Base-by-base conservation (phyloP, 2,888 invertebrate genomes). In the Zhuqinia jingwanae region DNA sequence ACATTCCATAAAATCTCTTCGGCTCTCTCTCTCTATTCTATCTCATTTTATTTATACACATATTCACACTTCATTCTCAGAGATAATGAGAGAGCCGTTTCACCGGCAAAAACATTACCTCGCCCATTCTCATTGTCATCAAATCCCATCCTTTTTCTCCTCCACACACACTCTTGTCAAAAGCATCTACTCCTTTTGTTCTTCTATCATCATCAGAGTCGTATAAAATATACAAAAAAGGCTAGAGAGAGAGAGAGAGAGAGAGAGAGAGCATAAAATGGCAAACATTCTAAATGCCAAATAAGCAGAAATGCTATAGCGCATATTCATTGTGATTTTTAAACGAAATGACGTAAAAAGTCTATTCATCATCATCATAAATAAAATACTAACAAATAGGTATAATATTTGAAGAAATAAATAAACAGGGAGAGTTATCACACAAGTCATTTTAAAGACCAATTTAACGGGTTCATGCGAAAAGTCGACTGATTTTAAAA, bases 31-130 rank as follows among this genome's bases (percentile, higher is more conserved):
- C 13, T 70, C 42, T 47, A 11, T 25, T 25, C 45, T 63, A 60
- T 10, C 50, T 15, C 50, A 15, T n/a, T 20, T 30, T 63, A 30
- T 30, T 63, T 63, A 63, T 68, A 25, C 42, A n/a, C n/a, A n/a
- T n/a, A 70, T 80, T 70, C 80, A 80, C 80, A 80, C 80, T 80
- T 70, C 80, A 80, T 80, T 80, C 80, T 53, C 11, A 56, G 70
- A n/a, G n/a, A 56, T 80, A 80, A 80, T 80, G 80, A 80, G n/a
- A n/a, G n/a, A n/a, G 42, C 58, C 30, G 27, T 79, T 65, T 79
- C 36, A 36, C 42, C 22, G 60, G 11, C 3, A 25, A n/a, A n/a
- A 22, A 25, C 58, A 58, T 25, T 25, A 25, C 25, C 1, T 53
- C 17, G n/a, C n/a, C 53, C 53, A 13, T n/a, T n/a, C n/a, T 50